Base-by-base conservation (phyloP, 37 sponge, comb jelly and placozoan genomes). In the Aplysina aerophoba region DNA sequence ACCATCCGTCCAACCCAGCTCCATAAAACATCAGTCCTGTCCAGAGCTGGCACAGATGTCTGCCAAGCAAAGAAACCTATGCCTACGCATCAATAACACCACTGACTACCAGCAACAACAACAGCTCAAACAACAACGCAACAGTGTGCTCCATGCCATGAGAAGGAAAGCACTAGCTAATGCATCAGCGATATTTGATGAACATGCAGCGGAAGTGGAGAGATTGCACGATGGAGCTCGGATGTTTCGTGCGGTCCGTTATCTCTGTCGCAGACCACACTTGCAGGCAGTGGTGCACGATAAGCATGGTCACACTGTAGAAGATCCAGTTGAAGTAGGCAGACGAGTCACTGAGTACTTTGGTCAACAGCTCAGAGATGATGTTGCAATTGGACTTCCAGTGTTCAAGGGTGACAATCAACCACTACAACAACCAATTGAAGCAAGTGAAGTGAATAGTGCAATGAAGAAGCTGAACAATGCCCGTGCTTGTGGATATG, bases 21-120 rank as follows among this genome's bases (percentile, higher is more conserved):
- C n/a, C n/a, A n/a, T n/a, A n/a, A n/a, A n/a, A n/a, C n/a, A n/a
- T n/a, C n/a, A n/a, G n/a, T n/a, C n/a, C n/a, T n/a, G n/a, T n/a
- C n/a, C n/a, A n/a, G n/a, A n/a, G n/a, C n/a, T n/a, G n/a, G n/a
- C 73, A 71, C 12, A 71, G 73, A 71, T 71, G 73, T 71, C 73
- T 15, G 35, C 37, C 17, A 33, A 71, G 31, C 73, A 33, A 71
- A 71, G 73, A 71, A 14, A 62, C 64, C 64, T 62, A 62, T 27
- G 64, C 64, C 64, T 62, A 11, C 11, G 64, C 64, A 62, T 62
- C 64, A 71, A 71, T 15, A 71, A 4, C 37, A 71, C 73, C 73
- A 35, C 73, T 34, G 37, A 71, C 17, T 38, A 71, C 30, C 73
- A 71, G 11, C 73, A 71, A 71, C 30, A 37, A 35, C 31, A 71